Conservation (phyloP, 2,888 invertebrate genomes). For the Theretra japonica region DNA sequence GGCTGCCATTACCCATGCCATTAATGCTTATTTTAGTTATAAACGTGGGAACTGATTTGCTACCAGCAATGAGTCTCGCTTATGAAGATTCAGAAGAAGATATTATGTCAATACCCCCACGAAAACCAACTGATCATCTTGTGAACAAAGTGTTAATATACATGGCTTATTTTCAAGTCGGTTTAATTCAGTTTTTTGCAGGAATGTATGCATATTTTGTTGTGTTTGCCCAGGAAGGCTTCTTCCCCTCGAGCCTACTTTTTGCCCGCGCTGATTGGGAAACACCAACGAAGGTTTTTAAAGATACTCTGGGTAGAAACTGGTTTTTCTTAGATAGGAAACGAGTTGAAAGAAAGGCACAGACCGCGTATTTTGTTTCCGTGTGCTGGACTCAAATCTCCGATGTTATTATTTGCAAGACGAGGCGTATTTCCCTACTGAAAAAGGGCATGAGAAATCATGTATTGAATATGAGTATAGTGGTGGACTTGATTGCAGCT, state of each 20-base stretch:
- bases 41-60: conserved; percentile 92
- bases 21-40: conserved; percentile 87
- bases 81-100: conserved; percentile 91
- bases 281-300: conserved; percentile 82
- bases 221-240: conserved; percentile 91
- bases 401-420: conserved; percentile 92
- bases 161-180: conserved; percentile 94
- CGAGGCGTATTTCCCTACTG: conserved; percentile 88
- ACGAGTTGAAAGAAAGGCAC: conserved; percentile 88
- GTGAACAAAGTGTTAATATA: conserved; percentile 87
- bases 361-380: conserved; percentile 92
- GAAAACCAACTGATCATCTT: conserved; percentile 82
- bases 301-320: conserved; percentile 90
- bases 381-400: conserved; percentile 91
- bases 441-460: conserved; percentile 91
- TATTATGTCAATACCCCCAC: conserved; percentile 87
- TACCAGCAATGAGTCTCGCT: conserved; percentile 91
- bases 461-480: conserved; percentile 85
- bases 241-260: conserved; percentile 87
- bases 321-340: conserved; percentile 90
- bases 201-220: conserved; percentile 92
- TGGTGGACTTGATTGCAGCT: conserved; percentile 87
- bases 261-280: conserved; percentile 91
- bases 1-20: conserved; percentile 90
- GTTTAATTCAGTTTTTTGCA: conserved; percentile 92